Evolutionary conservation across 1,140 invertebrate genomes (phyloP).

Genomic region (Leptinotarsa lineolata): DNA sequence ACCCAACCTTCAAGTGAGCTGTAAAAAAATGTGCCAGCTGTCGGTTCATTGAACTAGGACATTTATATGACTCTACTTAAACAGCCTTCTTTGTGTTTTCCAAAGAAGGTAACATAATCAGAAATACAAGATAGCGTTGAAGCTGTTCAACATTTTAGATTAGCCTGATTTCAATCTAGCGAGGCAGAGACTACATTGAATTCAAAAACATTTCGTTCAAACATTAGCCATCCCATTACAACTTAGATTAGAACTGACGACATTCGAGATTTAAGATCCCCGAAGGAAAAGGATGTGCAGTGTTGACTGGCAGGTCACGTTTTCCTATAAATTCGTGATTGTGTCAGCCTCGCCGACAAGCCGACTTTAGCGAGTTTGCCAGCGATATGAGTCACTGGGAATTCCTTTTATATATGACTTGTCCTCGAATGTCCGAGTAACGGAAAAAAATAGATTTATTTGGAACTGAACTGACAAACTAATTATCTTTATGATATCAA

Average conservation of each 20-base stretch:
- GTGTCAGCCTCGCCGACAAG: background rate
- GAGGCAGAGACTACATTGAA: background rate
- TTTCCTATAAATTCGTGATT: slow-evolving; percentile 8
- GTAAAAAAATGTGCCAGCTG: background rate
- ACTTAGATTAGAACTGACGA: background rate
- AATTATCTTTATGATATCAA: too few species aligned
- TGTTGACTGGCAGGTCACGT: slow-evolving; percentile 2
- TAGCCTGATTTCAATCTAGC: background rate
- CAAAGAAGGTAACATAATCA: background rate
- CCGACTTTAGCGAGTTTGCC: background rate
- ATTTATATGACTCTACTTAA: background rate
- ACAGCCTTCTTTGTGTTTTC: background rate
- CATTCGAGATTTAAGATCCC: background rate
- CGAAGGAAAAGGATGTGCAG: background rate
- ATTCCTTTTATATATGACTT: background rate
- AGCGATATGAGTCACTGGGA: background rate
- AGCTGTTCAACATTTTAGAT: background rate
- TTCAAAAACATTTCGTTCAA: background rate
- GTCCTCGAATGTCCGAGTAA: background rate
- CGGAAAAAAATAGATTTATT: too few species aligned
- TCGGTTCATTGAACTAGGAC: background rate
- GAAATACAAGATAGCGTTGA: background rate
- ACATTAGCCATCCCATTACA: background rate
- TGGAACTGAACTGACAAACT: too few species aligned
- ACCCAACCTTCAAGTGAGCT: too few species aligned